These are phyloP conservation scores for Scaptomyza graminum DNA, from an alignment of 1,140 invertebrate species.

Conservation along the genomic window DNA sequence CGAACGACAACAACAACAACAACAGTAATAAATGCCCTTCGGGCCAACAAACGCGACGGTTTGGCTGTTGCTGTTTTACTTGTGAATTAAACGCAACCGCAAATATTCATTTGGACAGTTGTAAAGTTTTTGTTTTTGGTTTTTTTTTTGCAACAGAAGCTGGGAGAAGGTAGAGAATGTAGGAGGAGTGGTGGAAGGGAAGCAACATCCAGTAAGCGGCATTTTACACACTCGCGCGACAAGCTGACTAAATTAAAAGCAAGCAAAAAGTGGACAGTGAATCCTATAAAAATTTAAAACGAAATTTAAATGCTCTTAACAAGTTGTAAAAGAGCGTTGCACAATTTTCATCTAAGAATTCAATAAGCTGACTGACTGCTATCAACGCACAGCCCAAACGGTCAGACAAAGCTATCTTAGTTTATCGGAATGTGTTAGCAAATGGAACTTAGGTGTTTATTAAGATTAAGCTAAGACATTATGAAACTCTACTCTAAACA, in stretches of 20 bases:
- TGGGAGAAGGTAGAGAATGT: background rate
- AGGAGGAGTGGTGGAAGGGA: background rate
- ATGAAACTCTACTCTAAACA: too few species aligned
- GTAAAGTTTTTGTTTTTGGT: slow-evolving; percentile 77
- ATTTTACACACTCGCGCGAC: slow-evolving; percentile 61
- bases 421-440: too few species aligned
- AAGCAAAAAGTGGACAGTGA: slow-evolving; percentile 12
- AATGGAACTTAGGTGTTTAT: too few species aligned
- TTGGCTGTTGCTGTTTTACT: slow-evolving; percentile 66
- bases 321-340: background rate
- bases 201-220: slow-evolving; percentile 24
- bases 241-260: slow-evolving; percentile 76
- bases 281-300: background rate
- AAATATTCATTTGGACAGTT: slow-evolving; percentile 83
- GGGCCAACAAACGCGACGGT: slow-evolving; percentile 48
- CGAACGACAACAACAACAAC: slow-evolving; percentile 32
- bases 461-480: too few species aligned
- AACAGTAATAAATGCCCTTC: slow-evolving; percentile 55
- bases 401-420: too few species aligned
- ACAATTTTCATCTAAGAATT: too few species aligned
- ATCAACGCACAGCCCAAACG: too few species aligned
- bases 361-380: too few species aligned
- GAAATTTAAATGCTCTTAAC: background rate
- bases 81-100: slow-evolving; percentile 83
- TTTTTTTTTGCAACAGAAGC: slow-evolving; percentile 44